A percentile compares a stretch with the other conserved stretches of the same genome.
Evolutionary conservation across 2,888 invertebrate species (phyloP).

Genomic region (Didymodactylos carnosus): DNA sequence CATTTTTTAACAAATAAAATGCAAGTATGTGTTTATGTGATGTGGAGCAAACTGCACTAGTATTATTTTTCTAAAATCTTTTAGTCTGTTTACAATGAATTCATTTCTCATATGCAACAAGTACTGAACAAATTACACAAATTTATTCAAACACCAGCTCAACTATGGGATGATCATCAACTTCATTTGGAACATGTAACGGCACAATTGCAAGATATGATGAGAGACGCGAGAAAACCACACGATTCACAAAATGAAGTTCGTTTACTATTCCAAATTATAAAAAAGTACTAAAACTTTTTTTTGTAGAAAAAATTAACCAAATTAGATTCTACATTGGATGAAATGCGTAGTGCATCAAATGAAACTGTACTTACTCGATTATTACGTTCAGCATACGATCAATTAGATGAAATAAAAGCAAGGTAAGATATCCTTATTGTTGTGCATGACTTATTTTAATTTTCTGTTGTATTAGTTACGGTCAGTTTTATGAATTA

Average conservation of each 20-base stretch:
- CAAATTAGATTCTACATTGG: slow-evolving; percentile 12
- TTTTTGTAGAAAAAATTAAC: neutral
- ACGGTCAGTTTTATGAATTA: neutral
- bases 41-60: too few species aligned
- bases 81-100: too few species aligned
- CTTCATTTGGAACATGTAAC: neutral
- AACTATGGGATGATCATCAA: slow-evolving; percentile 2
- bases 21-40: too few species aligned
- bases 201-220: slow-evolving; percentile 20
- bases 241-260: slow-evolving; percentile 32
- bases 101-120: too few species aligned
- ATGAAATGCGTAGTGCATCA: slow-evolving; percentile 13
- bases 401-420: slow-evolving; percentile 8
- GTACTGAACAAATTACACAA: too few species aligned
- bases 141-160: neutral
- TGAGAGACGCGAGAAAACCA: slow-evolving; percentile 25
- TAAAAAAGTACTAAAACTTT: neutral
- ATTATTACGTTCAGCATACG: neutral
- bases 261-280: neutral
- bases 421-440: neutral
- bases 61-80: too few species aligned
- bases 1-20: too few species aligned
- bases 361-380: slow-evolving; percentile 4
- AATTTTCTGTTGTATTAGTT: slow-evolving; percentile 3
- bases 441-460: too few species aligned